Percentiles rank a stretch among this genome's conserved stretches.
Conservation (phyloP, 2,888 invertebrate genomes). For the Melikaiella ostensackeni region DNA sequence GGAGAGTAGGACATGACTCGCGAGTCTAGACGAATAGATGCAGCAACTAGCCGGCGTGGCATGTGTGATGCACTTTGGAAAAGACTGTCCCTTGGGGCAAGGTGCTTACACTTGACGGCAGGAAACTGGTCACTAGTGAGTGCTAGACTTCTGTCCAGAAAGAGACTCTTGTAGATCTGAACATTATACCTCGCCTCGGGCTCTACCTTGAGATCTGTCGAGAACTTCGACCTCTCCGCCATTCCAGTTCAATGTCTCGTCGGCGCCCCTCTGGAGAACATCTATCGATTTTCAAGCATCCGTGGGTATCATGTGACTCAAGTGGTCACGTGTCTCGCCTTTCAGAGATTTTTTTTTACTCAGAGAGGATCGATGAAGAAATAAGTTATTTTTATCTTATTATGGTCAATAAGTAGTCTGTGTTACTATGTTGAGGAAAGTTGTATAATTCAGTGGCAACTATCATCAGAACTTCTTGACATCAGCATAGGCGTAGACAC, state of each 20-base stretch:
- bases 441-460: too few relatives aligned
- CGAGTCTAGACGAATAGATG: not conserved
- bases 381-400: not conserved
- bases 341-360: constrained; percentile 39
- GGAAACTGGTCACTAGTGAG: constrained; percentile 17
- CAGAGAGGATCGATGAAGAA: not conserved
- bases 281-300: constrained; percentile 33
- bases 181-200: constrained; percentile 24
- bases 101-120: constrained; percentile 29
- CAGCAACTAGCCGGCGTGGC: constrained; percentile 30
- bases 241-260: constrained; percentile 38
- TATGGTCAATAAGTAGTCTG: not conserved
- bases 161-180: not conserved
- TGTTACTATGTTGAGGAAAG: too few relatives aligned
- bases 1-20: not conserved
- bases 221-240: constrained; percentile 41
- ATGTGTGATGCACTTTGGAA: constrained; percentile 53
- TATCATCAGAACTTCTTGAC: too few relatives aligned
- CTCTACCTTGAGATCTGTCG: constrained; percentile 20
- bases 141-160: not conserved
- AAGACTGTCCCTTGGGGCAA: constrained; percentile 37
- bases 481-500: not conserved
- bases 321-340: constrained; percentile 48
- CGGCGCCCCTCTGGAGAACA: constrained; percentile 22
- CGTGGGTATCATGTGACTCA: constrained; percentile 11